Conservation (phyloP, 2,113 vertebrate species). For the Macheiramphus alcinus region DNA sequence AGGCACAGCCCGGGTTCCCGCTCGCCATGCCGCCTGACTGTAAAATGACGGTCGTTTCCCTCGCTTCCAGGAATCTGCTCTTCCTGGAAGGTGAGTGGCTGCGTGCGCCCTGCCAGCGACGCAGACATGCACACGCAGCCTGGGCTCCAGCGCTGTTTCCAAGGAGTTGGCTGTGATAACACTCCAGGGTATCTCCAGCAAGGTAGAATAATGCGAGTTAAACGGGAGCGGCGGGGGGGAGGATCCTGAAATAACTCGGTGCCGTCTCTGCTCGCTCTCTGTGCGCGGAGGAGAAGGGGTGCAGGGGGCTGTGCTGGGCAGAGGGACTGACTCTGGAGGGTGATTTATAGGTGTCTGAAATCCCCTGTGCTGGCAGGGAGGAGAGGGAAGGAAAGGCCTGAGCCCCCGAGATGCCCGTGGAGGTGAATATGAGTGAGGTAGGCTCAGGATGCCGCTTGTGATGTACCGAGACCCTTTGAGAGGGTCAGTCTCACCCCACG, state of each 20-base stretch:
- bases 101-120: slow-evolving; percentile 72
- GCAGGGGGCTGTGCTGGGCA: background rate
- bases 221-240: slow-evolving; percentile 42
- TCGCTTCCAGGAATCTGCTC: slow-evolving; percentile 78
- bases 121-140: slow-evolving; percentile 73
- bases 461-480: background rate
- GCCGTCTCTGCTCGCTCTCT: background rate
- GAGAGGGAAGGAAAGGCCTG: background rate
- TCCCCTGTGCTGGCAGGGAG: background rate
- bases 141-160: slow-evolving; percentile 73
- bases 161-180: slow-evolving; percentile 73
- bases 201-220: slow-evolving; percentile 72
- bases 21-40: slow-evolving; percentile 65
- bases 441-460: background rate
- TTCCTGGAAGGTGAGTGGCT: slow-evolving; percentile 80
- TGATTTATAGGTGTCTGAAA: background rate
- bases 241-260: slow-evolving; percentile 46
- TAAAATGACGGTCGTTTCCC: slow-evolving; percentile 72
- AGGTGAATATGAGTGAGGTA: background rate
- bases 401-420: background rate
- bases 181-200: slow-evolving; percentile 73
- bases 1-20: slow-evolving; percentile 58
- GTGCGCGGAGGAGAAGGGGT: background rate
- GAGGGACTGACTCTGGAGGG: background rate
- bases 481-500: background rate